Percentiles rank a stretch among this genome's conserved stretches.
These are phyloP conservation scores for Anadara kagoshimensis DNA, from an alignment of 1,140 invertebrate species.

Conservation along the genomic window DNA sequence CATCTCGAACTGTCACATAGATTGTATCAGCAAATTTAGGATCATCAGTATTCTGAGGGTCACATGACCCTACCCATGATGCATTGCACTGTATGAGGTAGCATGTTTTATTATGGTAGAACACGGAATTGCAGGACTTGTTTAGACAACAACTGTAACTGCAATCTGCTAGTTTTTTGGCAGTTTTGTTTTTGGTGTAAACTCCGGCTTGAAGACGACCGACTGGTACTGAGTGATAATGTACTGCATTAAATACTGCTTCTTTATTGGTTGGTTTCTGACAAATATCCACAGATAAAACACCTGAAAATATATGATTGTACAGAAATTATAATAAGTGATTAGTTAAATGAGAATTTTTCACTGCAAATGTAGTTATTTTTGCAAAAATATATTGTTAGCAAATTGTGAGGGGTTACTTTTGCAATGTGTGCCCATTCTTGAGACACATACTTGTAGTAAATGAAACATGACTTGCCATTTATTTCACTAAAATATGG, in stretches of 20 bases:
- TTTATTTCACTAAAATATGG: too few species aligned
- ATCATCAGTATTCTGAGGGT: constrained; percentile 63
- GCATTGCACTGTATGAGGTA: constrained; percentile 79
- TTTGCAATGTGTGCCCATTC: too few species aligned
- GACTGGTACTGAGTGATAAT: constrained; percentile 37
- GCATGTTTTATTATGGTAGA: constrained; percentile 82
- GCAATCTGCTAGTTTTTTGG: constrained; percentile 80
- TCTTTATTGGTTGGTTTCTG: constrained; percentile 7
- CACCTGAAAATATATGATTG: constrained; percentile 11
- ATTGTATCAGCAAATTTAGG: constrained; percentile 37
- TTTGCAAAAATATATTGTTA: too few species aligned
- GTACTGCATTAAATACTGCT: constrained; percentile 19
- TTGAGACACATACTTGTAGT: too few species aligned
- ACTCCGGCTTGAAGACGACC: constrained; percentile 45
- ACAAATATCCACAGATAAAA: constrained; percentile 23
- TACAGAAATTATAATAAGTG: too few species aligned
- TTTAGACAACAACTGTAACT: constrained; percentile 83
- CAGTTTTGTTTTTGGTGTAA: constrained; percentile 74
- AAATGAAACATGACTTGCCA: too few species aligned
- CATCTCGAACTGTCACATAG: constrained; percentile 44
- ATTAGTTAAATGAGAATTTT: too few species aligned
- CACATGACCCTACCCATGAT: constrained; percentile 81
- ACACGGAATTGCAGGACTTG: constrained; percentile 83
- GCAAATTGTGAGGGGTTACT: too few species aligned
- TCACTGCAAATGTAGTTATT: too few species aligned